Evolutionary conservation across 2,797 vertebrate genomes (phyloP), one percentile per base, ranked within the genome.

Genomic region (Sebastes nivosus): DNA sequence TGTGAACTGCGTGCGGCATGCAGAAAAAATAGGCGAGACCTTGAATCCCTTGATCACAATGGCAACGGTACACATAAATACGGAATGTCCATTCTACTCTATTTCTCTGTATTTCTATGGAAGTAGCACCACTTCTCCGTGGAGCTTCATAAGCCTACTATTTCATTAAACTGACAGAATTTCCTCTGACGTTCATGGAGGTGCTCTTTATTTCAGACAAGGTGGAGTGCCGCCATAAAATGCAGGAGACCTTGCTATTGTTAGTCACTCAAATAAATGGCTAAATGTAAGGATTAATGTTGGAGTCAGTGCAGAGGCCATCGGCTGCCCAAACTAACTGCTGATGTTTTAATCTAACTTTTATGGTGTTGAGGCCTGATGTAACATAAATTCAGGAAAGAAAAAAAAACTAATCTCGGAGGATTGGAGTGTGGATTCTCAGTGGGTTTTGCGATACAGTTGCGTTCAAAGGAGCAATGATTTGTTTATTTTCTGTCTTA

Each of bases 1-100:
- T 46, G 42, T 46, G 42, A 46, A 8, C 16, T 0, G 16, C 0
- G 16, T 0, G 42, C 42, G 7, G 42, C 42, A 20, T 20, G 16
- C 16, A 50, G 46, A 50, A 50, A 50, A 50, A 50, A 18, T 50
- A 50, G 42, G 42, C 7, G 42, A 50, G 46, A 50, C 46, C 46
- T 50, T 20, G 16, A 50, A 50, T 50, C 42, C 0, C 42, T 50
- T 50, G 18, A 0, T 20, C 46, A 18, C 46, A 50, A 50, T 20
- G 42, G 42, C 42, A 46, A 46, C 16, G 16, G 16, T 46, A 46
- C 14, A 46, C 42, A 16, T 16, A 46, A 6, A 42, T 16, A 42
- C 5, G 14, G 38, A 42, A 46, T 20, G 46, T 50, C 46, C 46
- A 50, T 50, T 50, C 6, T 20, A 20, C 7, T 18, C 16, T 50